Conservation (phyloP, 2,888 invertebrate genomes). For the Dryocosmus kuriphilus region DNA sequence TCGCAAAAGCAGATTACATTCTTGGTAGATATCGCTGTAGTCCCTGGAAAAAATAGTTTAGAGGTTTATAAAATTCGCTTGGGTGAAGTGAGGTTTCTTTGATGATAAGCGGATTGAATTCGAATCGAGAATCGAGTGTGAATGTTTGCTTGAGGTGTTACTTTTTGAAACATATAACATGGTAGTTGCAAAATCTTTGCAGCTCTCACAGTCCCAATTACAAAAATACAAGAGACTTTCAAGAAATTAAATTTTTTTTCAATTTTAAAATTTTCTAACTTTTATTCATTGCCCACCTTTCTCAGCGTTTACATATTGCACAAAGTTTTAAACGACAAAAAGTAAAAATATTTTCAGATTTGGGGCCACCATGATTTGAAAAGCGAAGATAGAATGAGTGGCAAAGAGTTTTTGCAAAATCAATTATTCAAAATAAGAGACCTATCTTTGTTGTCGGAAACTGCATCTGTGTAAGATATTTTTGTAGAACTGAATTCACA, state of each 20-base stretch:
- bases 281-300: background rate
- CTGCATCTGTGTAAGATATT: conserved; percentile 50
- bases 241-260: too few relatives aligned
- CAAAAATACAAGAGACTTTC: too few relatives aligned
- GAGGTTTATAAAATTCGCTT: background rate
- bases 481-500: conserved; percentile 42
- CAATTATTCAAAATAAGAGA: conserved; percentile 19
- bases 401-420: background rate
- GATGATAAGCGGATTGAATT: background rate
- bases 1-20: background rate
- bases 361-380: background rate
- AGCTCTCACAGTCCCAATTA: too few relatives aligned
- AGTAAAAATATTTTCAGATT: background rate
- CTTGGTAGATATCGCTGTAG: background rate
- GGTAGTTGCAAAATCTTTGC: background rate
- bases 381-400: background rate
- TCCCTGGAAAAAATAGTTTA: background rate
- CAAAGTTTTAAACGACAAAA: background rate
- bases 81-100: background rate
- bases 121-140: background rate
- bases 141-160: background rate
- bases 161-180: background rate
- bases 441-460: conserved; percentile 47
- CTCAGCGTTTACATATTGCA: background rate
- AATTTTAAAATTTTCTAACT: too few relatives aligned